phyloP scores from a whole-genome alignment of 2,113 vertebrate species.

The Myotis lucifugus region DNA sequence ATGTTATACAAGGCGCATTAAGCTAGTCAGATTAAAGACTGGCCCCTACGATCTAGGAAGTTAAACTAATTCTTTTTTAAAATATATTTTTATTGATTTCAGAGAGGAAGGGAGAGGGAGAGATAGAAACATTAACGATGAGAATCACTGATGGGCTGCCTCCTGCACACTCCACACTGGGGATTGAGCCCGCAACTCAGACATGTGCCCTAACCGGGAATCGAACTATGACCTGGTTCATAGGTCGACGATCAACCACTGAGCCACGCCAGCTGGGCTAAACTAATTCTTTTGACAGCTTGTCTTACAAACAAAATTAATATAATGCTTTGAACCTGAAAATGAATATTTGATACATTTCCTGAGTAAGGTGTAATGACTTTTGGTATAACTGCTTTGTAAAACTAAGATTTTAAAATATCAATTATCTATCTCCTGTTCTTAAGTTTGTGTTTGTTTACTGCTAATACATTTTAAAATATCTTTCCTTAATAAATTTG shows the following conservation, averaged over 20 bases:
- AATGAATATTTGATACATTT: neutral
- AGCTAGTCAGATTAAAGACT: conserved; percentile 17
- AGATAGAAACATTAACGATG: too few relatives aligned
- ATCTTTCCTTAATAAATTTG: conserved; percentile 7
- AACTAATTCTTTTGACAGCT: neutral
- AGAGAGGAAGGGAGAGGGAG: too few relatives aligned
- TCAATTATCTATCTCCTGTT: neutral
- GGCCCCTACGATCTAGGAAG: neutral
- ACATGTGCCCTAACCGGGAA: too few relatives aligned
- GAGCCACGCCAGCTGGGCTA: neutral
- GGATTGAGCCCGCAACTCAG: too few relatives aligned
- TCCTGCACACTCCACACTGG: too few relatives aligned
- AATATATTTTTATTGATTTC: neutral
- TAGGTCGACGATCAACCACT: too few relatives aligned
- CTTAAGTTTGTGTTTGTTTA: conserved; percentile 13
- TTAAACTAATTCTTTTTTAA: conserved; percentile 2
- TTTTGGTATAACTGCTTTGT: neutral
- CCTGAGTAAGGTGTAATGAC: neutral
- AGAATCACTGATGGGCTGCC: too few relatives aligned
- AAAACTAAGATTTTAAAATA: conserved; percentile 39
- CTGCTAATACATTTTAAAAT: neutral
- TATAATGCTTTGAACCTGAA: neutral
- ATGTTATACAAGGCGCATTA: neutral
- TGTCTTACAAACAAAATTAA: conserved; percentile 51
- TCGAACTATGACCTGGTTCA: too few relatives aligned